Percentiles rank a stretch among this genome's conserved stretches.
These are phyloP conservation scores for Heptranchias perlo DNA, from an alignment of 2,113 vertebrate species.

Conservation along the genomic window DNA sequence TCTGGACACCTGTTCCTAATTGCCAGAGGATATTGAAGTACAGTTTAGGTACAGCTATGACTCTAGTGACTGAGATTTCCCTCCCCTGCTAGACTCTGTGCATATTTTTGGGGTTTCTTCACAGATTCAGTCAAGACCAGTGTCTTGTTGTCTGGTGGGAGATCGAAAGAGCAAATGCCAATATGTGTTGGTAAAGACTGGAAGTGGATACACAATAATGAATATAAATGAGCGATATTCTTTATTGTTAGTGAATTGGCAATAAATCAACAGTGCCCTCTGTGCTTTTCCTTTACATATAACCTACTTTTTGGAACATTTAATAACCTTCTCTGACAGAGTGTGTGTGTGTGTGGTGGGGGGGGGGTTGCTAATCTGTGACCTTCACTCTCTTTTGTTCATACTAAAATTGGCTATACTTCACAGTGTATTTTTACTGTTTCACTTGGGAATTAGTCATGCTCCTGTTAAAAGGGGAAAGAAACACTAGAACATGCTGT, in stretches of 20 bases:
- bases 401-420: neutral
- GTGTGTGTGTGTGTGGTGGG: too few relatives aligned
- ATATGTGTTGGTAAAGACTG: neutral
- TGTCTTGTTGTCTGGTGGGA: neutral
- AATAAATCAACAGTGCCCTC: neutral
- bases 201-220: neutral
- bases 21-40: neutral
- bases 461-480: neutral
- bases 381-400: slow-evolving; percentile 46
- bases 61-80: neutral
- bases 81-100: neutral
- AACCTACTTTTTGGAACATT: neutral
- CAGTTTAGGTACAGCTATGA: neutral
- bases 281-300: neutral
- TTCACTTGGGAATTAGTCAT: neutral
- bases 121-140: neutral
- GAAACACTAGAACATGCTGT: neutral
- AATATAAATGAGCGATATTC: neutral
- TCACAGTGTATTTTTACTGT: neutral
- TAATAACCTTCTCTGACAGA: neutral
- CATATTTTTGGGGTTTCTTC: neutral
- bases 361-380: slow-evolving; percentile 55
- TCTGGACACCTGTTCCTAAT: too few relatives aligned
- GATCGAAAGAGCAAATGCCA: neutral
- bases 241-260: neutral